These are phyloP conservation scores for Melanotaenia nigrans DNA, from an alignment of 2,797 vertebrate species.

Conservation along the genomic window DNA sequence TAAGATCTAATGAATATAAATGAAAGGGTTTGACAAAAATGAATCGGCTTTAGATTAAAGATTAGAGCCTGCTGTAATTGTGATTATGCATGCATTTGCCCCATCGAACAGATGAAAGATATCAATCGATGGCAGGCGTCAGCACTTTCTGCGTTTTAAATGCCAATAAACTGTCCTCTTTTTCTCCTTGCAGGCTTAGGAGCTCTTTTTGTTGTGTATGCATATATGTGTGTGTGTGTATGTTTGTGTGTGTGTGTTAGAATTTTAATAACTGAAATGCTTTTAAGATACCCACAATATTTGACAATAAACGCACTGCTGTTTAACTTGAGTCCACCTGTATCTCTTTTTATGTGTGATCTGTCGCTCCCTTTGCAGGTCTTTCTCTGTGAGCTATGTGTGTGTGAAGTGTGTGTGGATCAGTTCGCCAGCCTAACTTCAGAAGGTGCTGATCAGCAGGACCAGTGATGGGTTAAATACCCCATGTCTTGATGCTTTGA, in stretches of 20 bases:
- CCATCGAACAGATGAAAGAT: conserved; percentile 75
- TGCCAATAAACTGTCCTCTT: conserved; percentile 62
- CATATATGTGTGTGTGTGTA: conserved; percentile 17
- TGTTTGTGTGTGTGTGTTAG: conserved; percentile 1
- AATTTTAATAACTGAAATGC: background rate
- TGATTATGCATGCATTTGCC: conserved; percentile 74
- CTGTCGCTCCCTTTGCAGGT: conserved; percentile 5
- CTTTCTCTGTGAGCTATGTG: conserved; percentile 18
- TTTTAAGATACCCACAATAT: background rate
- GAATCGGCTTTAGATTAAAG: conserved; percentile 71
- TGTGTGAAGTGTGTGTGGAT: background rate
- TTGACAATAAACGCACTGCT: background rate
- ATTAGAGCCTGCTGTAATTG: conserved; percentile 72
- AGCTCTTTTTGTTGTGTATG: background rate
- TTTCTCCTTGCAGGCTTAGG: conserved; percentile 36
- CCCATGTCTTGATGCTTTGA: conserved; percentile 67
- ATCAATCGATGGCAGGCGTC: conserved; percentile 73
- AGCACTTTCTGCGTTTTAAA: conserved; percentile 74
- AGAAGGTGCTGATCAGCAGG: conserved; percentile 66
- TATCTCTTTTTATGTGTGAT: conserved; percentile 13
- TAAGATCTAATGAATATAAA: conserved; percentile 80
- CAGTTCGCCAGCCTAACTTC: conserved; percentile 48
- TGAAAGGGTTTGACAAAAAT: conserved; percentile 76
- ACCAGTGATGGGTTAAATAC: conserved; percentile 68
- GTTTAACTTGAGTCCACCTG: background rate